A percentile compares a stretch with the other conserved stretches of the same genome.
These are phyloP conservation scores for Agrochola litura DNA, from an alignment of 2,888 invertebrate genomes.

Conservation along the genomic window DNA sequence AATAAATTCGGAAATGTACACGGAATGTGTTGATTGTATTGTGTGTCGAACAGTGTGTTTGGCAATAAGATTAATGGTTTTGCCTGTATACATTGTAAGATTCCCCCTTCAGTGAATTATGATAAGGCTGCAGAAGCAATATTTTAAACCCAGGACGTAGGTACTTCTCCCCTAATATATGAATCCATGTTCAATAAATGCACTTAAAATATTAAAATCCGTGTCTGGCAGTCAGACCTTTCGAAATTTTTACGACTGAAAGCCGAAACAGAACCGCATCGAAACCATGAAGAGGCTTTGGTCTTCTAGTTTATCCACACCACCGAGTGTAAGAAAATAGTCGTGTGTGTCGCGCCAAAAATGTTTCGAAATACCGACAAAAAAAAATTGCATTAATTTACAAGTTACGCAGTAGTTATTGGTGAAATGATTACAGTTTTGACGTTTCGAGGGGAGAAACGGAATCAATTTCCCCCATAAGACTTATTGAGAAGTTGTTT, in stretches of 20 bases:
- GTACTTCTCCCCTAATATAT: slow-evolving; percentile 71
- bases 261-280: neutral
- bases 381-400: slow-evolving; percentile 17
- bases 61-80: slow-evolving; percentile 83
- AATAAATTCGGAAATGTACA: slow-evolving; percentile 73
- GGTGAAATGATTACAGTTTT: slow-evolving; percentile 70
- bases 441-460: slow-evolving; percentile 68
- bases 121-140: slow-evolving; percentile 75
- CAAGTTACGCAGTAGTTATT: slow-evolving; percentile 66
- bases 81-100: slow-evolving; percentile 73
- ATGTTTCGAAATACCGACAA: neutral
- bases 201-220: slow-evolving; percentile 78
- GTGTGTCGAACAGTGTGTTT: slow-evolving; percentile 70
- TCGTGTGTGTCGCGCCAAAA: too few relatives aligned
- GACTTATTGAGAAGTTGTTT: slow-evolving; percentile 79
- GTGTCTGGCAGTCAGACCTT: slow-evolving; percentile 43
- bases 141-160: slow-evolving; percentile 70
- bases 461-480: slow-evolving; percentile 75
- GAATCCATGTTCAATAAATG: slow-evolving; percentile 71
- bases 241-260: slow-evolving; percentile 39
- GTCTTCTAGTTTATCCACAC: neutral
- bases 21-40: slow-evolving; percentile 72
- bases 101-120: slow-evolving; percentile 77
- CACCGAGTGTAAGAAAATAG: neutral
- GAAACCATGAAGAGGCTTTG: neutral